Evolutionary conservation across 2,888 invertebrate species (phyloP).

Genomic region (Trilocha varians): DNA sequence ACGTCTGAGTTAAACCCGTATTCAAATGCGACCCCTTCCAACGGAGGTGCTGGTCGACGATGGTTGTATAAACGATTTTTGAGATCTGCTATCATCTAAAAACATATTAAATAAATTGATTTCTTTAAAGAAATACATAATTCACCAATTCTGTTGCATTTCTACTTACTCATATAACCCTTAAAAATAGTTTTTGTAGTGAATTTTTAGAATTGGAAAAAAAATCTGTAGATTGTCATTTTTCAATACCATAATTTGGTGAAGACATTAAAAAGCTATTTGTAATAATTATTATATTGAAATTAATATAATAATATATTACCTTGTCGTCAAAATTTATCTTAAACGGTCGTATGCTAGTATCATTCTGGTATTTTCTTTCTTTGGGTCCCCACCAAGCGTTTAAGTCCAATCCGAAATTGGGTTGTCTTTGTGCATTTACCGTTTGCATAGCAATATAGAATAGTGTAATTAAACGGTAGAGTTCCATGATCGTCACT

Average conservation of each 20-base stretch:
- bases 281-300: background rate
- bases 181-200: too few relatives aligned
- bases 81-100: conserved; percentile 43
- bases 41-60: conserved; percentile 57
- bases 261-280: too few relatives aligned
- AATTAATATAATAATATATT: background rate
- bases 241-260: too few relatives aligned
- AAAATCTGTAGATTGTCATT: background rate
- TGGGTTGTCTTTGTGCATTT: background rate
- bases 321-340: conserved; percentile 3
- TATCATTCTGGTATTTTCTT: background rate
- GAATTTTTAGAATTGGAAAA: too few relatives aligned
- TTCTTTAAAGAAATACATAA: too few relatives aligned
- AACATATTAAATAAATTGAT: too few relatives aligned
- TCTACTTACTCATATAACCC: too few relatives aligned
- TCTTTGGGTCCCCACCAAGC: conserved; percentile 9
- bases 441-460: background rate
- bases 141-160: too few relatives aligned
- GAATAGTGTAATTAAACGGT: background rate
- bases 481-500: too few relatives aligned
- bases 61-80: conserved; percentile 35
- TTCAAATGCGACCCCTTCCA: conserved; percentile 80
- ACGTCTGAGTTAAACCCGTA: conserved; percentile 86
- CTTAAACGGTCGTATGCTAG: conserved; percentile 1
- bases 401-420: conserved; percentile 6